A percentile compares a stretch with the other conserved stretches of the same genome.
Conservation (phyloP, 2,113 vertebrate genomes). For the Falco punctatus region DNA sequence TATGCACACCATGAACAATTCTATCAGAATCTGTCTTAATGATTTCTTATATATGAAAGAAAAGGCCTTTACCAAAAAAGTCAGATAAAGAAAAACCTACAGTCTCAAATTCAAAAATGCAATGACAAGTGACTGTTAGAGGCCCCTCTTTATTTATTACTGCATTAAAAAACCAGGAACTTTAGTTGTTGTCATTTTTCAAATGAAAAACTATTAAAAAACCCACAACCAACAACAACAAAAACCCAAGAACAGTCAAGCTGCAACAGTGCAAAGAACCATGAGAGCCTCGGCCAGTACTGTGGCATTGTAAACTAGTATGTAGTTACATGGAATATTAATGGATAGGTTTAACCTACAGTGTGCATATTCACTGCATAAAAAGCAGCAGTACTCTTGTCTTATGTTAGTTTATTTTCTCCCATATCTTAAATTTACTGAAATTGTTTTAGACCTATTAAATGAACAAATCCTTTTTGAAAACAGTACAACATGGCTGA, state of each 20-base stretch:
- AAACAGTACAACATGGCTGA: conserved; percentile 23
- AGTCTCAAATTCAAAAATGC: neutral
- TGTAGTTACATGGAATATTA: neutral
- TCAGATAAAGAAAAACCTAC: neutral
- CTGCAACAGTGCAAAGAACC: neutral
- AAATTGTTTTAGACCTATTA: conserved; percentile 9
- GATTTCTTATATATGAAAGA: neutral
- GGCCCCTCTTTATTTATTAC: neutral
- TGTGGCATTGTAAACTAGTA: neutral
- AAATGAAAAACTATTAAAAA: neutral
- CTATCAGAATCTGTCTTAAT: neutral
- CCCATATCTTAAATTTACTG: conserved; percentile 16
- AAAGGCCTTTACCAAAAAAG: neutral
- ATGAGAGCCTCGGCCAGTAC: neutral
- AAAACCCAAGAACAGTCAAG: neutral
- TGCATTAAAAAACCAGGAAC: neutral
- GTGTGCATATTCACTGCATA: neutral
- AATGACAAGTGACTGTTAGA: neutral
- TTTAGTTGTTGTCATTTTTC: neutral
- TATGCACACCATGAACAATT: neutral
- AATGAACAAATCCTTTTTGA: conserved; percentile 25
- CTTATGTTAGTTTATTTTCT: neutral
- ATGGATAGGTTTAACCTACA: conserved; percentile 9
- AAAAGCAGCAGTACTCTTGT: neutral
- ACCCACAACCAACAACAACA: neutral